Conservation (phyloP, 2,797 vertebrate genomes). For the Sebastes goodei region DNA sequence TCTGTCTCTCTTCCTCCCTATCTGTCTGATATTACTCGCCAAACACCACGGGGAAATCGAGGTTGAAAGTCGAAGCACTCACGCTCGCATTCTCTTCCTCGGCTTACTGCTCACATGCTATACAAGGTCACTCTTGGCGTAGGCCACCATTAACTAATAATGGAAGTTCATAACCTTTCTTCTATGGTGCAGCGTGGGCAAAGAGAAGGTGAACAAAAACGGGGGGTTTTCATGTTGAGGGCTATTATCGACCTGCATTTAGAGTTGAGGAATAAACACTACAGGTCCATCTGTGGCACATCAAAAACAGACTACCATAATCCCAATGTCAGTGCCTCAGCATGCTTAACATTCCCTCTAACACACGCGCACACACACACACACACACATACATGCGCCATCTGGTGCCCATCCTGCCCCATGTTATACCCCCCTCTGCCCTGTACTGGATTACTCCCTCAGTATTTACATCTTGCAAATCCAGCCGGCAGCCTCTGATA, state of each 20-base stretch:
- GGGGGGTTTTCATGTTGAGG: background rate
- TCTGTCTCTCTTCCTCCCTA: background rate
- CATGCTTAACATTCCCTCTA: constrained; percentile 41
- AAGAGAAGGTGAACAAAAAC: background rate
- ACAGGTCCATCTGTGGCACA: constrained; percentile 48
- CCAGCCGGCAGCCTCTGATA: constrained; percentile 69
- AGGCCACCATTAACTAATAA: constrained; percentile 22
- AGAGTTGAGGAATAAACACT: constrained; percentile 34
- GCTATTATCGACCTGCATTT: constrained; percentile 39
- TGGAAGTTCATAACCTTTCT: constrained; percentile 4
- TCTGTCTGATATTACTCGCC: constrained; percentile 25
- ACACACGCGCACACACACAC: constrained; percentile 11
- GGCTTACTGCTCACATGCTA: background rate
- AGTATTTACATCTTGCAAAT: constrained; percentile 82
- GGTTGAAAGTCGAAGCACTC: constrained; percentile 28
- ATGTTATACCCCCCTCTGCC: constrained; percentile 45
- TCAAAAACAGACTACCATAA: constrained; percentile 60
- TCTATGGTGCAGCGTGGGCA: background rate
- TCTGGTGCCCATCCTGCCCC: constrained; percentile 58
- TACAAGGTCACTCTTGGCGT: constrained; percentile 21
- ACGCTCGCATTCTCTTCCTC: background rate
- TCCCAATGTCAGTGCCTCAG: constrained; percentile 54
- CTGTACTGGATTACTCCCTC: constrained; percentile 73
- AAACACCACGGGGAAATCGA: constrained; percentile 2
- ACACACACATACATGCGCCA: constrained; percentile 40